Conservation (phyloP, 2,113 vertebrate genomes). For the Onychostruthus taczanowskii region DNA sequence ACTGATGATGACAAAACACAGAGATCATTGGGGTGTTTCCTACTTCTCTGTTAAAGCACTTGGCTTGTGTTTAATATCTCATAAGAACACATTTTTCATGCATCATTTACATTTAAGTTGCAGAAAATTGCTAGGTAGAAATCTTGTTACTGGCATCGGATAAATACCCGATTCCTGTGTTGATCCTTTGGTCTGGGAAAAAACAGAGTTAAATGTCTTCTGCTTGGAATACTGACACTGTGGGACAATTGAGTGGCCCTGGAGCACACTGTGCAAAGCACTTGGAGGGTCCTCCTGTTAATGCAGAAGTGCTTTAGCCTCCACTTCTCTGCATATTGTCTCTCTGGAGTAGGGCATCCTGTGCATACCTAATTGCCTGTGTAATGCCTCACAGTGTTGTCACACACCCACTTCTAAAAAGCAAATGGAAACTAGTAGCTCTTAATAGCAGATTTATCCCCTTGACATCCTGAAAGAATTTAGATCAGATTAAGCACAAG, state of each 20-base stretch:
- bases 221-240: neutral
- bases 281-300: neutral
- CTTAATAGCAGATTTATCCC: constrained; percentile 18
- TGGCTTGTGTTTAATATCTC: neutral
- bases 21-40: neutral
- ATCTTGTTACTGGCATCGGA: neutral
- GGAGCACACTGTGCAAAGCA: neutral
- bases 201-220: neutral
- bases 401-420: neutral
- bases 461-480: neutral
- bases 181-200: neutral
- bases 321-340: neutral
- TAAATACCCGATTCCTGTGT: neutral
- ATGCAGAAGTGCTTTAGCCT: neutral
- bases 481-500: neutral
- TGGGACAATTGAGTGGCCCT: neutral
- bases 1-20: neutral
- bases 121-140: neutral
- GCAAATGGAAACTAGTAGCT: neutral
- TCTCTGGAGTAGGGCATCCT: neutral
- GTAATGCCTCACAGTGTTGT: neutral
- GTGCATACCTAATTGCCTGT: neutral
- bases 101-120: neutral
- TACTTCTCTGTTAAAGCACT: neutral
- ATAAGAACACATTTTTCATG: neutral